phyloP scores from a whole-genome alignment of 1,140 invertebrate species.

The Drosophila repleta region DNA sequence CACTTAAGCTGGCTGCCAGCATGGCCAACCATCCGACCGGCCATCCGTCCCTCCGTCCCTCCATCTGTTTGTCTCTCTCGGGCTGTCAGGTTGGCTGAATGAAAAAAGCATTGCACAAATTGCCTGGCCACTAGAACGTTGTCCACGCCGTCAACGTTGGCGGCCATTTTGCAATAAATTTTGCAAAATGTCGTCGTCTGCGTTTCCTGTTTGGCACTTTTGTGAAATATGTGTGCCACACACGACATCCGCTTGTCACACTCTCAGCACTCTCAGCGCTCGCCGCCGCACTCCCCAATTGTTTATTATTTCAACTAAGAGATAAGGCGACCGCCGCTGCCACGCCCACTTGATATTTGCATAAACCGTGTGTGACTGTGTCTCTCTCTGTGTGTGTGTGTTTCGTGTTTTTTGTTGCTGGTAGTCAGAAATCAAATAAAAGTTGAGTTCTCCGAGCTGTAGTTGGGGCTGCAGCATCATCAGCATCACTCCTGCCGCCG shows the following conservation, averaged over 20 bases:
- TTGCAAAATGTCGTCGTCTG: slow-evolving; percentile 55
- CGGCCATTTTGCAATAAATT: slow-evolving; percentile 69
- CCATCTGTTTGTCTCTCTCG: no score
- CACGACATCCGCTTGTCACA: slow-evolving; percentile 72
- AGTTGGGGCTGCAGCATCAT: slow-evolving; percentile 15
- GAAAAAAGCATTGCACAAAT: slow-evolving; percentile 48
- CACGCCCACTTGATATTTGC: slow-evolving; percentile 55
- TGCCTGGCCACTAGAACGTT: slow-evolving; percentile 46
- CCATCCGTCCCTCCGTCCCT: background rate
- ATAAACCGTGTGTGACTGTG: slow-evolving; percentile 37
- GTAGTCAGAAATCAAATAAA: slow-evolving; percentile 72
- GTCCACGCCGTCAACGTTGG: slow-evolving; percentile 28
- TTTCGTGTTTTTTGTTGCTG: slow-evolving; percentile 41
- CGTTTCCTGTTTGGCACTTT: slow-evolving; percentile 76
- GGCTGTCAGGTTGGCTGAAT: slow-evolving; percentile 11
- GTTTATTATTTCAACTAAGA: slow-evolving; percentile 63
- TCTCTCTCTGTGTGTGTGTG: background rate
- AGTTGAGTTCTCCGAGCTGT: slow-evolving; percentile 40
- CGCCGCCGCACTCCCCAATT: slow-evolving; percentile 3
- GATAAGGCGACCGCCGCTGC: slow-evolving; percentile 54
- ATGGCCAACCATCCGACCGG: slow-evolving; percentile 11
- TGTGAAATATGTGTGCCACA: slow-evolving; percentile 61
- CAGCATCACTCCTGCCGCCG: background rate
- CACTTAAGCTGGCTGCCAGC: slow-evolving; percentile 62
- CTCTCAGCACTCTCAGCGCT: slow-evolving; percentile 30